Percentiles rank a stretch among this genome's conserved stretches.
These are phyloP conservation scores for Axinella damicornis DNA, from an alignment of 37 sponge, comb jelly and placozoan genomes.

Conservation along the genomic window DNA sequence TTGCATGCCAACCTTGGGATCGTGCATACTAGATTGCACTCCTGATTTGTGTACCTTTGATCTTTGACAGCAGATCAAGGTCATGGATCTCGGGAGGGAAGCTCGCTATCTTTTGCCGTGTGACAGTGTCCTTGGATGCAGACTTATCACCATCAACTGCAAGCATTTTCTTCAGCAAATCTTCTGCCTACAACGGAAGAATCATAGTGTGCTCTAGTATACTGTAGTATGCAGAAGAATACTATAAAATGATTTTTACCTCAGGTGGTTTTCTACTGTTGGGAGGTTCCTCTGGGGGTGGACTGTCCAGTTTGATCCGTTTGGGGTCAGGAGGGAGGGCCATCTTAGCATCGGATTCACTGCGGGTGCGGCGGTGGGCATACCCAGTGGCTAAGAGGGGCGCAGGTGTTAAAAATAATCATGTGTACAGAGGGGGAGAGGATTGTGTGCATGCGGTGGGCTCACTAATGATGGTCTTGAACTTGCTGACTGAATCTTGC, in stretches of 20 bases:
- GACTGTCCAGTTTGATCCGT: constrained; percentile 3
- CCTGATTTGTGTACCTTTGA: constrained; percentile 43
- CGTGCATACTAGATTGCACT: too few relatives aligned
- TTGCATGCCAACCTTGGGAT: too few relatives aligned
- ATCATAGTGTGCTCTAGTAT: background rate
- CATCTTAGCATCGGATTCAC: constrained; percentile 61
- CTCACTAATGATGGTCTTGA: constrained; percentile 65
- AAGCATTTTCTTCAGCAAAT: constrained; percentile 58
- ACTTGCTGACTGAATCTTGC: constrained; percentile 24
- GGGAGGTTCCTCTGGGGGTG: constrained; percentile 42
- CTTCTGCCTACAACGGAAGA: constrained; percentile 47
- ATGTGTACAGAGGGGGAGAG: too few relatives aligned
- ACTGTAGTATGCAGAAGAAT: too few relatives aligned
- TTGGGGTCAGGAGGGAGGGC: constrained; percentile 1
- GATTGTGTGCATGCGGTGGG: background rate
- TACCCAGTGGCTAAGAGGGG: background rate
- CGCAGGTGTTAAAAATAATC: too few relatives aligned
- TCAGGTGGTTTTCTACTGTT: constrained; percentile 60
- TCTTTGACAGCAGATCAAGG: constrained; percentile 28
- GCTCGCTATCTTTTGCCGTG: constrained; percentile 48
- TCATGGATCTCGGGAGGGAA: constrained; percentile 65
- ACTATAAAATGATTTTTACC: too few relatives aligned
- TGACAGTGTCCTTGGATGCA: constrained; percentile 37
- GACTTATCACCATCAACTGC: constrained; percentile 56
- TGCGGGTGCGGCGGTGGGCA: constrained; percentile 36